Evolutionary conservation across 2,113 vertebrate genomes (phyloP).

Genomic region (Plecturocebus donacophilus): DNA sequence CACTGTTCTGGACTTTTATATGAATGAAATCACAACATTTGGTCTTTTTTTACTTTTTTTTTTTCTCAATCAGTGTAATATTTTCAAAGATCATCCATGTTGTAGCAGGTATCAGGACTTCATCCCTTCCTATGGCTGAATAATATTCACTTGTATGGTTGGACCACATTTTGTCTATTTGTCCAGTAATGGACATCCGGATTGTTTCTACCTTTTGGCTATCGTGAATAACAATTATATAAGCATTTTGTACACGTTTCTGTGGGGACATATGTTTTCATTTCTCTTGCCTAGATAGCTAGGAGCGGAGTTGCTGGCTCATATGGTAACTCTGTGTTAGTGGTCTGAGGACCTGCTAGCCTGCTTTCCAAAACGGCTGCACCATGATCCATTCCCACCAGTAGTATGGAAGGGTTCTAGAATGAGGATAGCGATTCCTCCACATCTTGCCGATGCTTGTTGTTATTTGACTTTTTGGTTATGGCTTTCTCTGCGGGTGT

Average conservation of each 20-base stretch:
- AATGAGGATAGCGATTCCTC: neutral
- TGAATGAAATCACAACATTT: neutral
- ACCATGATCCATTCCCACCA: neutral
- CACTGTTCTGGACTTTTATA: neutral
- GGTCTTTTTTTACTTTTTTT: neutral
- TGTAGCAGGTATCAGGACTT: neutral
- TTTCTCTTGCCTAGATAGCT: neutral
- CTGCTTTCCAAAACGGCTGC: neutral
- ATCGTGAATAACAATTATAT: neutral
- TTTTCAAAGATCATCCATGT: neutral
- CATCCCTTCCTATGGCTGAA: neutral
- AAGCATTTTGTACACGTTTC: neutral
- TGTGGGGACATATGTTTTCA: neutral
- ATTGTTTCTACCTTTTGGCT: neutral
- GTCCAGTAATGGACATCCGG: neutral
- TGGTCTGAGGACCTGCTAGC: neutral
- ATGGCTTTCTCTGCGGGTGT: neutral
- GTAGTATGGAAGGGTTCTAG: neutral
- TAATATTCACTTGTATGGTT: neutral
- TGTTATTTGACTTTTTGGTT: neutral
- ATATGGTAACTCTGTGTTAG: neutral
- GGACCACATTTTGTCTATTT: neutral
- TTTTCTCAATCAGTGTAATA: neutral
- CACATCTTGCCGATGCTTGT: neutral
- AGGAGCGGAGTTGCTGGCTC: neutral